These are phyloP conservation scores for Panthera tigris DNA, from an alignment of 2,113 vertebrate species.

Conservation along the genomic window DNA sequence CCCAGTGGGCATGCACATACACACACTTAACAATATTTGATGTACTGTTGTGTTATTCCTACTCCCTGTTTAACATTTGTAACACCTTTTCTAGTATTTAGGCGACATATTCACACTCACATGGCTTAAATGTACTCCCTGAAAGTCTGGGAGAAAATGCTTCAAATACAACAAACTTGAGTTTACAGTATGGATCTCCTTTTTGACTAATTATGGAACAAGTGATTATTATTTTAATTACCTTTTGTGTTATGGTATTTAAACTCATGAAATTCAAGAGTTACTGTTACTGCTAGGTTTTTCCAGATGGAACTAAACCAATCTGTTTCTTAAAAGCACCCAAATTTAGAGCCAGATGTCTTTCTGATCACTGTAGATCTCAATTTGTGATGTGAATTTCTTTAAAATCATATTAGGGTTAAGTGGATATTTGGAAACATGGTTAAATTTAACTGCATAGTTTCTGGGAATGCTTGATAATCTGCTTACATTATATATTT, in stretches of 20 bases:
- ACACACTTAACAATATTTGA: background rate
- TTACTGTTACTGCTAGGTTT: constrained; percentile 1
- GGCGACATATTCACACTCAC: background rate
- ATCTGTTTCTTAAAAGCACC: constrained; percentile 58
- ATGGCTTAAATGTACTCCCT: background rate
- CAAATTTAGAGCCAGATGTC: background rate
- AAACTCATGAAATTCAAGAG: constrained; percentile 23
- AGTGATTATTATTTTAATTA: constrained; percentile 33
- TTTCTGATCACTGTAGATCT: background rate
- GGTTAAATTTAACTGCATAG: constrained; percentile 4
- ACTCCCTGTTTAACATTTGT: background rate
- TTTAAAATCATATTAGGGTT: background rate
- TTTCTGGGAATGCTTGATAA: constrained; percentile 43
- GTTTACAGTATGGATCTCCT: background rate
- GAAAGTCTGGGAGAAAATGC: background rate
- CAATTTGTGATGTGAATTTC: constrained; percentile 9
- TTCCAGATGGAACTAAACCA: constrained; percentile 31
- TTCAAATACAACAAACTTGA: background rate
- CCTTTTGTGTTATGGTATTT: constrained; percentile 17
- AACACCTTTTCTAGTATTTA: background rate
- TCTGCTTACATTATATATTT: background rate
- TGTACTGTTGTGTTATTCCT: background rate
- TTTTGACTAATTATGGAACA: background rate
- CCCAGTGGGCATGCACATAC: fast-evolving
- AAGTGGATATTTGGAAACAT: constrained; percentile 12